phyloP scores from a whole-genome alignment of 2,113 vertebrate species.

The Stercorarius parasiticus region DNA sequence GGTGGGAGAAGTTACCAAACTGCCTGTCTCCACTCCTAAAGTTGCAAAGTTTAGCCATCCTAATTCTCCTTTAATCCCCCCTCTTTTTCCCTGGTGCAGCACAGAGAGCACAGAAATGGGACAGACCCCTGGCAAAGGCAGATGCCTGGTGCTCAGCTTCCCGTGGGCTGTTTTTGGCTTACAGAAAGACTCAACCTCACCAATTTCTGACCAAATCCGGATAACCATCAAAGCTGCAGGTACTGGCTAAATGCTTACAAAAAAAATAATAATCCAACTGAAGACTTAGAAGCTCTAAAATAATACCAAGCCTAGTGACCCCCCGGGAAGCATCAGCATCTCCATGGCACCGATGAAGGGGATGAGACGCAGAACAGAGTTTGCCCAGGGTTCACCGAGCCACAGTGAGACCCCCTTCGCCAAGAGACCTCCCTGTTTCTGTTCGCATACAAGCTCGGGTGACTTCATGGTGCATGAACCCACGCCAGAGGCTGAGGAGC shows the following conservation, averaged over 20 bases:
- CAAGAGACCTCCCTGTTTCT: fast-evolving
- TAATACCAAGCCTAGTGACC: fast-evolving
- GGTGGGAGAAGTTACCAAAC: not conserved
- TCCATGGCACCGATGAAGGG: fast-evolving
- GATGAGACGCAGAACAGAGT: fast-evolving
- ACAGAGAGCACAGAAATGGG: fast-evolving
- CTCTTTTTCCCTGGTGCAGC: not conserved
- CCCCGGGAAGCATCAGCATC: fast-evolving
- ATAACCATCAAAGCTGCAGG: not conserved
- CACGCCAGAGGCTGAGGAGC: fast-evolving
- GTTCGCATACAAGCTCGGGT: not conserved
- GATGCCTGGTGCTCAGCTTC: too few species aligned
- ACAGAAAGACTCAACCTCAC: not conserved
- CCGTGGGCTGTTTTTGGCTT: not conserved
- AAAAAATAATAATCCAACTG: not conserved
- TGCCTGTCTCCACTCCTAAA: not conserved
- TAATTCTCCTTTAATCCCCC: not conserved
- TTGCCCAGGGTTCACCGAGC: not conserved
- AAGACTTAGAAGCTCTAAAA: not conserved
- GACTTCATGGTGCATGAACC: not conserved
- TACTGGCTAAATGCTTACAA: not conserved
- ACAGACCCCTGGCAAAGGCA: not conserved
- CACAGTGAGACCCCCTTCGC: not conserved
- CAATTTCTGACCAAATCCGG: not conserved
- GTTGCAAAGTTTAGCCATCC: not conserved